Evolutionary conservation across 2,113 vertebrate genomes (phyloP).

Genomic region (Hylia prasina): DNA sequence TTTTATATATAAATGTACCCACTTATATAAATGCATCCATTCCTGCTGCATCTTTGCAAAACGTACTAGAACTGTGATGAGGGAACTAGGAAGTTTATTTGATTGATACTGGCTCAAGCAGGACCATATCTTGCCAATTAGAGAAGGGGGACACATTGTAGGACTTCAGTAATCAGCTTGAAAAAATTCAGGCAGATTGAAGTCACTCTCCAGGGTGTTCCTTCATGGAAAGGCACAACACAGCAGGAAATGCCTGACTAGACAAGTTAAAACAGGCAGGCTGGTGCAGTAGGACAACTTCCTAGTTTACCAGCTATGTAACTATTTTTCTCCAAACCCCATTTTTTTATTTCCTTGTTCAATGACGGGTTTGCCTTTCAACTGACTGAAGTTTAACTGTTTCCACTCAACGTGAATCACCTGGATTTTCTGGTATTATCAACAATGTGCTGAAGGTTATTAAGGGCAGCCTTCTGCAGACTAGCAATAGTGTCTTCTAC

Average conservation of each 20-base stretch:
- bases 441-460: not conserved
- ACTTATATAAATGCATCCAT: no score
- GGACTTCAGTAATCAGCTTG: not conserved
- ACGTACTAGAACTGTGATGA: not conserved
- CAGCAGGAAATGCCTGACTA: not conserved
- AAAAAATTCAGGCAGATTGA: not conserved
- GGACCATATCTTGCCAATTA: not conserved
- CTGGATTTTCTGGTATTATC: not conserved
- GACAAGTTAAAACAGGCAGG: not conserved
- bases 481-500: not conserved
- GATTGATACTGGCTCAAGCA: not conserved
- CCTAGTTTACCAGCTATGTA: not conserved
- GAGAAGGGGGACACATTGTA: not conserved
- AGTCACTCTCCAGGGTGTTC: not conserved
- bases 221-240: not conserved
- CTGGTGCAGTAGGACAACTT: not conserved
- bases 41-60: not conserved
- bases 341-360: not conserved
- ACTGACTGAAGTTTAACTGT: not conserved
- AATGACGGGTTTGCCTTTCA: not conserved
- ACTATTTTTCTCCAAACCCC: not conserved
- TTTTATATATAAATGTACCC: no score
- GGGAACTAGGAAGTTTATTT: not conserved
- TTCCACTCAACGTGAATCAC: not conserved
- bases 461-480: not conserved